Base-by-base conservation (phyloP, 1,140 invertebrate species). In the Melitaea cinxia region DNA sequence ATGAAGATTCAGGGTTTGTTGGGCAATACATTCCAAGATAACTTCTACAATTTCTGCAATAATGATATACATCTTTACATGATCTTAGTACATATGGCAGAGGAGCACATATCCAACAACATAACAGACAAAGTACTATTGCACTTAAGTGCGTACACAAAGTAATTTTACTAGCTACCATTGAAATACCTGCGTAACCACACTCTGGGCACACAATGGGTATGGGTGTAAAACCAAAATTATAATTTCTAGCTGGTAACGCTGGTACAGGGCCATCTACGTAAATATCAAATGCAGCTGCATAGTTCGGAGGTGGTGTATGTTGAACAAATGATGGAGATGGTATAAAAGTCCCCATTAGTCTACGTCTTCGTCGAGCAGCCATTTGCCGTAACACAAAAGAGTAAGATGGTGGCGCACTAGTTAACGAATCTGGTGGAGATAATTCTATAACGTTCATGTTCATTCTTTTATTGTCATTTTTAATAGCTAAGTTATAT, bases 41-140 rank as follows among this genome's bases (percentile, higher is more conserved):
- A 47, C 67, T 75, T 45, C 84, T 78, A 68, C 88, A 91, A 72
- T 87, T 87, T 61, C 80, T 75, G 62, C 88, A 91, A 74, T 88
- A 85, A 73, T 91, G 88, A 63, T 88, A 84, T 0, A 91, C 88
- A 54, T 89, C 82, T 64, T 91, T 91, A 69, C 88, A 91, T 42
- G 88, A 89, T 50, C 78, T 72, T 42, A 89, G 65, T 9, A 91
- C 58, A 35, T 91, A 91, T 0, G 88, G 86, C 28, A 91, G 71
- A 0, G 88, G 88, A 0, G 75, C 85, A 71, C 88, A 91, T 24
- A 86, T 64, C 88, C 88, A 91, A 61, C 88, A 91, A 49, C 81
- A 91, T 35, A 88, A 72, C 6, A 91, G 10, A 56, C 86, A 91
- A 35, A 91, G 69, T 21, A 80, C 42, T 26, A 83, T 60, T 0